Percentiles rank a stretch among this genome's conserved stretches.
These are phyloP conservation scores for Thermophis baileyi DNA, from an alignment of 2,113 vertebrate genomes.

Conservation along the genomic window DNA sequence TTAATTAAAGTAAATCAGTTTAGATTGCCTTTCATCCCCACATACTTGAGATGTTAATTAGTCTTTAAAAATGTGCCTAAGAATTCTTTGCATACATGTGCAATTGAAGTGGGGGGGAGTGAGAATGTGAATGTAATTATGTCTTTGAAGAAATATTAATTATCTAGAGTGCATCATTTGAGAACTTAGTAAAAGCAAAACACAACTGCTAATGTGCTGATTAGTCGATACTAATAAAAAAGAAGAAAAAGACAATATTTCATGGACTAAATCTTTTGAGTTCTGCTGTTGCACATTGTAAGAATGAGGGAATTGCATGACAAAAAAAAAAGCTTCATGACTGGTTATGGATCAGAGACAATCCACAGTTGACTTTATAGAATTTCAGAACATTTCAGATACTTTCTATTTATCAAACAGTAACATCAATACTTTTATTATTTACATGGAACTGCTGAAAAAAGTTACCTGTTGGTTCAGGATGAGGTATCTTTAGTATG, in stretches of 20 bases:
- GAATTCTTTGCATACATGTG: slow-evolving; percentile 53
- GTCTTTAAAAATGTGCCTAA: slow-evolving; percentile 58
- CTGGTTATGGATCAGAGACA: not conserved
- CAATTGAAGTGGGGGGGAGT: slow-evolving; percentile 19
- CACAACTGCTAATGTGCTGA: slow-evolving; percentile 57
- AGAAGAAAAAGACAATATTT: not conserved
- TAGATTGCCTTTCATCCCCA: slow-evolving; percentile 62
- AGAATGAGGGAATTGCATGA: not conserved
- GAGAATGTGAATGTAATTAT: slow-evolving; percentile 64
- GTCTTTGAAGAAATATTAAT: slow-evolving; percentile 65
- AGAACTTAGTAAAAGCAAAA: slow-evolving; percentile 57
- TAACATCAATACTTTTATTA: not conserved
- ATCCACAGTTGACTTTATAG: not conserved
- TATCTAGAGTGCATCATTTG: slow-evolving; percentile 64
- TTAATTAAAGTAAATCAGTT: slow-evolving; percentile 56
- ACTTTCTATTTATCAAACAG: not conserved
- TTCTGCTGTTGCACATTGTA: not conserved
- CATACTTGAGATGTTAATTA: slow-evolving; percentile 54
- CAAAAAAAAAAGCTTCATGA: not conserved
- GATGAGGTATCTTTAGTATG: not conserved
- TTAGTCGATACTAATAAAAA: not conserved
- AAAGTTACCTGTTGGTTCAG: not conserved
- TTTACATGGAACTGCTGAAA: not conserved
- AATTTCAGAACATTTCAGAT: not conserved
- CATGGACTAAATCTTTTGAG: not conserved